A percentile compares a stretch with the other conserved stretches of the same genome.
These are phyloP conservation scores for Cydia pomonella DNA, from an alignment of 1,140 invertebrate species.

Conservation along the genomic window DNA sequence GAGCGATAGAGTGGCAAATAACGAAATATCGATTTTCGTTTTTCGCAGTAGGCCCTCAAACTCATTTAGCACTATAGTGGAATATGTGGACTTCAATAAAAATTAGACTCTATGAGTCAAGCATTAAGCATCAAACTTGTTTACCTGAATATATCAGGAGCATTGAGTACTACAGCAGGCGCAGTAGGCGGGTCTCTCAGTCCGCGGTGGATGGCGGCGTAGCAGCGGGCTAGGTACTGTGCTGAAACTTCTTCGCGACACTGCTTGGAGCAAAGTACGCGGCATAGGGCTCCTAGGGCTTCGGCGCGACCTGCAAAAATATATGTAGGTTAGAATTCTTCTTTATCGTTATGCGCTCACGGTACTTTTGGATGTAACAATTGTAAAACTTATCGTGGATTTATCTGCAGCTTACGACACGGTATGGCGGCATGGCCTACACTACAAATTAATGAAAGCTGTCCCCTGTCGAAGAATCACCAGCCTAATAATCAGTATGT, in stretches of 20 bases:
- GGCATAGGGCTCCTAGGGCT: conserved; percentile 95
- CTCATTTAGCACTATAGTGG: no score
- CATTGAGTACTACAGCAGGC: conserved; percentile 70
- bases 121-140: conserved; percentile 62
- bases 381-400: no score
- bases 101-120: no score
- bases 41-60: no score
- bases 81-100: no score
- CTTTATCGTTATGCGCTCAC: neutral
- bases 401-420: no score
- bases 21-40: no score
- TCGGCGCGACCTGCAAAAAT: conserved; percentile 93
- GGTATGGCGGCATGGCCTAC: no score
- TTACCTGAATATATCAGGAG: conserved; percentile 73
- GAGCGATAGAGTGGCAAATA: no score
- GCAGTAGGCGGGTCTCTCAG: conserved; percentile 83
- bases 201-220: conserved; percentile 94
- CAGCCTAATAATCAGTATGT: no score
- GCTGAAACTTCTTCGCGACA: conserved; percentile 97
- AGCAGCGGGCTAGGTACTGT: conserved; percentile 97
- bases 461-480: no score
- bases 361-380: conserved; percentile 37
- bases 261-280: conserved; percentile 98
- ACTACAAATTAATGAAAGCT: no score
- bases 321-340: conserved; percentile 40